Evolutionary conservation across 2,113 vertebrate genomes (phyloP), one percentile per base, ranked within the genome.

Genomic region (Gopherus evgoodei): DNA sequence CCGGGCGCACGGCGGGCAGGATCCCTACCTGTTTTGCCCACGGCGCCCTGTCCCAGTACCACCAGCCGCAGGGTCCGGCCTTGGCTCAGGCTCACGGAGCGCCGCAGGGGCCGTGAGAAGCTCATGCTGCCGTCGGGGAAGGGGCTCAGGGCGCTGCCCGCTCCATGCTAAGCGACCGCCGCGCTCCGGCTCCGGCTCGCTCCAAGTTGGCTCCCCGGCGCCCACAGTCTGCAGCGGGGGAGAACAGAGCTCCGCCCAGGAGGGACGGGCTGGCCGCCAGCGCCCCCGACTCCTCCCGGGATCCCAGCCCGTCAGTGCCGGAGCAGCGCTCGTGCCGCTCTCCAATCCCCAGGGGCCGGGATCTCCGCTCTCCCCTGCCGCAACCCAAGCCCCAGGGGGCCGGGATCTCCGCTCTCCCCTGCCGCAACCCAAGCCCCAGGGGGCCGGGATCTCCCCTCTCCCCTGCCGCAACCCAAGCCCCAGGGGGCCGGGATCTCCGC

Each of bases 21-120:
- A 9, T 14, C 8, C 91, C 90, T 98, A 98, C 98, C 98, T 94
- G 98, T 98, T 96, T 98, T 98, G 47, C 98, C 98, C 82, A 98
- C 98, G 21, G 97, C 98, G 76, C 98, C 94, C 84, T 98, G 98
- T 11, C 98, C 98, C 96, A 98, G 93, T 87, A 98, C 98, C 75
- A 98, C 97, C 89, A 98, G 97, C 79, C 98, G 93, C 90, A 98
- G 95, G 11, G 96, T 98, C 13, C 96, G 96, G 44, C 94, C 94
- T 1, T 98, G 95, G 91, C 97, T 97, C 87, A 98, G 96, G 89
- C 98, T 98, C 11, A 97, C 97, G 42, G 97, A 97, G 92, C 98
- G 97, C 76, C 98, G 97, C 65, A 98, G 94, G 84, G 97, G 98
- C 86, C 98, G 97, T n/a, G 98, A 96, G 57, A 98, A 97, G 89